These are phyloP conservation scores for Nymphalis polychloros DNA, from an alignment of 2,888 invertebrate species.

Conservation along the genomic window DNA sequence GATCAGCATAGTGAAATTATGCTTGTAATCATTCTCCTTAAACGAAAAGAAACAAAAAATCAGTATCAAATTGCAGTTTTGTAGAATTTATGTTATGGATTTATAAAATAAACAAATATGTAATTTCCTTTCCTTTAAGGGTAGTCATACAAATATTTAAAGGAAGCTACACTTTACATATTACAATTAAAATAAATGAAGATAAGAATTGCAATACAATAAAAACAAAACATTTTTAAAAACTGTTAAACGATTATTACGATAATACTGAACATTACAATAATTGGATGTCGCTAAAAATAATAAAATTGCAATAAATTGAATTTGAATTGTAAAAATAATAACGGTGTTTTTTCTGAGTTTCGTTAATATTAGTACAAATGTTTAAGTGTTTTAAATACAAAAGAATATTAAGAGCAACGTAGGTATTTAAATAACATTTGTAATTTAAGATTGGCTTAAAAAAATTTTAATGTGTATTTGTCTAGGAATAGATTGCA, in stretches of 20 bases:
- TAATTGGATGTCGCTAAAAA: slow-evolving; percentile 1
- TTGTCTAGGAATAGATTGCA: too few relatives aligned
- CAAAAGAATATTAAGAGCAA: neutral
- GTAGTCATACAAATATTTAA: too few relatives aligned
- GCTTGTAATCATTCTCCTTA: neutral
- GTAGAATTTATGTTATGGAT: too few relatives aligned
- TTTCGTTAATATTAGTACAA: neutral
- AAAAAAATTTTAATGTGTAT: too few relatives aligned
- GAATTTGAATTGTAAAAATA: slow-evolving; percentile 1
- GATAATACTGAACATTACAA: neutral
- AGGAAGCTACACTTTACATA: too few relatives aligned
- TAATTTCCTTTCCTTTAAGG: too few relatives aligned
- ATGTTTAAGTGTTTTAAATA: neutral
- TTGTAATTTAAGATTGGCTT: too few relatives aligned
- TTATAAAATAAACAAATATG: too few relatives aligned
- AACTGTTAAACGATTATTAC: neutral
- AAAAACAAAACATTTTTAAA: slow-evolving; percentile 4
- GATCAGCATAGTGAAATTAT: neutral
- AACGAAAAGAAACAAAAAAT: neutral
- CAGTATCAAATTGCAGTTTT: too few relatives aligned
- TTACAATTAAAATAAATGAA: neutral
- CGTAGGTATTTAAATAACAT: too few relatives aligned
- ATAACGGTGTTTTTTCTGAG: neutral
- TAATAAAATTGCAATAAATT: neutral
- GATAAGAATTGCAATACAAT: neutral